Percentiles rank a stretch among this genome's conserved stretches.
phyloP scores from a whole-genome alignment of 2,888 invertebrate species.

The Julus scanicus region DNA sequence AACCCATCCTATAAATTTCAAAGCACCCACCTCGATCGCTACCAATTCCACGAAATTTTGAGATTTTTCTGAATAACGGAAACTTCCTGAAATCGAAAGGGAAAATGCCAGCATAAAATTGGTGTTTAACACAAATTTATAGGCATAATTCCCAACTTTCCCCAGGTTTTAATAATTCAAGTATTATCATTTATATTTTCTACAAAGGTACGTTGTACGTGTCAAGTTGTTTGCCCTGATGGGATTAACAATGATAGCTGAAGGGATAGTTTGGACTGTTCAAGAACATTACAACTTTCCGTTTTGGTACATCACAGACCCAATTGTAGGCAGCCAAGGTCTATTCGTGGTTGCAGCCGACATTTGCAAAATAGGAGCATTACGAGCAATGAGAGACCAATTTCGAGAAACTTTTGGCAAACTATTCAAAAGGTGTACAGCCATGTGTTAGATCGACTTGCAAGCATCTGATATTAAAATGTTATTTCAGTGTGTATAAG shows the following conservation, averaged over 20 bases:
- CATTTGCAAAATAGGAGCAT: not conserved
- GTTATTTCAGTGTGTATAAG: no score
- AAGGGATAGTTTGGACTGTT: not conserved
- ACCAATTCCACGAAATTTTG: no score
- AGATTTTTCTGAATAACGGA: no score
- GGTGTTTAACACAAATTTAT: no score
- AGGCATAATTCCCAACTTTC: no score
- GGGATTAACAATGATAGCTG: not conserved
- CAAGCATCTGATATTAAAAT: no score
- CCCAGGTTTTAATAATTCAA: no score
- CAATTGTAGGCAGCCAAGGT: not conserved
- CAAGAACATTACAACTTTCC: not conserved
- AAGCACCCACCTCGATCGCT: no score
- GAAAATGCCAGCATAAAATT: no score
- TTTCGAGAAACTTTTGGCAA: not conserved
- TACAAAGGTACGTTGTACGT: not conserved
- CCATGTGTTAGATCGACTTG: not conserved
- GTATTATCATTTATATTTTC: not conserved
- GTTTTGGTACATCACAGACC: not conserved
- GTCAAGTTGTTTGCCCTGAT: conserved; percentile 4
- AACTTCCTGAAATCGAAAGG: no score
- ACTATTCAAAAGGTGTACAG: not conserved
- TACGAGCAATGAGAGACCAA: not conserved
- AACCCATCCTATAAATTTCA: no score
- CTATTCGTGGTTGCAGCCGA: not conserved